Percentiles rank a stretch among this genome's conserved stretches.
Conservation (phyloP, 1,140 invertebrate species). For the Drosophila insularis region DNA sequence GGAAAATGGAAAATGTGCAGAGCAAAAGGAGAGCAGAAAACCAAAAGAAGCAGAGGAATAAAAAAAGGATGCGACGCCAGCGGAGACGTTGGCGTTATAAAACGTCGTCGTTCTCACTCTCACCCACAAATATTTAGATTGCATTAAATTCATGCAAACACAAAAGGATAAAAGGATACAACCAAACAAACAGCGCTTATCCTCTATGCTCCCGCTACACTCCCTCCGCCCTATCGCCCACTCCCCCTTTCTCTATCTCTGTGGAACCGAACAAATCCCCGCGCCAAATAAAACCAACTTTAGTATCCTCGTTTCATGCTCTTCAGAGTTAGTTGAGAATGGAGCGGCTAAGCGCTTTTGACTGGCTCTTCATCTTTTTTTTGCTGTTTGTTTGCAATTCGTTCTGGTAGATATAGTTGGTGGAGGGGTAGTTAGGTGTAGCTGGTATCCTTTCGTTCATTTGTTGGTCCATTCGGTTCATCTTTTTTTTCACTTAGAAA, state of each 20-base stretch:
- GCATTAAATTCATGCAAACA: slow-evolving; percentile 80
- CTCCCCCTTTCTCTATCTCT: background rate
- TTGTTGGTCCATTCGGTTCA: slow-evolving; percentile 12
- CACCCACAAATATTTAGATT: slow-evolving; percentile 78
- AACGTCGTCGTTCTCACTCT: slow-evolving; percentile 44
- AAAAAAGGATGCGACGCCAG: background rate
- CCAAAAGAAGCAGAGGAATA: background rate
- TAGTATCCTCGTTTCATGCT: slow-evolving; percentile 20
- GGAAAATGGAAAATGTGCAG: slow-evolving; percentile 34
- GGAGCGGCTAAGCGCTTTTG: slow-evolving; percentile 33
- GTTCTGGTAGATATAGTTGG: background rate
- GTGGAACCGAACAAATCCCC: slow-evolving; percentile 69
- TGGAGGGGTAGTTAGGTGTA: no score
- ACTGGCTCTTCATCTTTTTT: slow-evolving; percentile 19
- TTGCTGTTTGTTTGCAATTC: slow-evolving; percentile 20
- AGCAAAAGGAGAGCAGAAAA: slow-evolving; percentile 14
- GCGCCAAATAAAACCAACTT: slow-evolving; percentile 66
- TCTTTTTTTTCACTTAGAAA: slow-evolving; percentile 76
- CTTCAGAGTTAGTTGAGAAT: slow-evolving; percentile 23
- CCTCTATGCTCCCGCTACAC: slow-evolving; percentile 37
- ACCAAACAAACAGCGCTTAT: slow-evolving; percentile 70
- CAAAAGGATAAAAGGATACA: slow-evolving; percentile 66
- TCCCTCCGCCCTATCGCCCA: background rate
- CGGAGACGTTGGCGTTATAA: slow-evolving; percentile 19
- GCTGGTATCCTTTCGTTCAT: slow-evolving; percentile 4